Evolutionary conservation across 2,888 invertebrate genomes (phyloP).

Genomic region (Dasypogon diadema): DNA sequence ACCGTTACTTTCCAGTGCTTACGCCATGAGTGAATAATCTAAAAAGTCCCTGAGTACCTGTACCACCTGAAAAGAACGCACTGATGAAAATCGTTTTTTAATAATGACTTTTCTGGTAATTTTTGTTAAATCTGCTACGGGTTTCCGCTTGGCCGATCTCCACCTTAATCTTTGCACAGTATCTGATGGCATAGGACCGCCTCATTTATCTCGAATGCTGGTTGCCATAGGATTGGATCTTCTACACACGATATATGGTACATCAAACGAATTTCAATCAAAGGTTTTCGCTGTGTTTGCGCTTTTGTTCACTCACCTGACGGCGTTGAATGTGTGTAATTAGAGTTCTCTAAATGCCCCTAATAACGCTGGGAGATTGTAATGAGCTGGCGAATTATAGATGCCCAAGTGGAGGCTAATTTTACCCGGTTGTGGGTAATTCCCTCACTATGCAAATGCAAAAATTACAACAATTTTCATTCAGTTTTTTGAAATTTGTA

Average conservation of each 20-base stretch:
- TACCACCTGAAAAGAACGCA: constrained; percentile 12
- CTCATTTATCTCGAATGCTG: constrained; percentile 23
- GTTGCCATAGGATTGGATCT: background rate
- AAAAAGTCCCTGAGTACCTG: background rate
- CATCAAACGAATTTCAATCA: constrained; percentile 27
- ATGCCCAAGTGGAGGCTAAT: constrained; percentile 27
- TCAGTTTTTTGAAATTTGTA: constrained; percentile 25
- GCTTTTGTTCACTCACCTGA: constrained; percentile 36
- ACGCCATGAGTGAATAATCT: constrained; percentile 16
- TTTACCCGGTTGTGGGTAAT: constrained; percentile 1
- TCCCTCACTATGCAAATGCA: constrained; percentile 25
- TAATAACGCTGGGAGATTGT: constrained; percentile 26
- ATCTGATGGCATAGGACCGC: background rate
- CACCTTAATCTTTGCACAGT: background rate
- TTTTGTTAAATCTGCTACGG: background rate
- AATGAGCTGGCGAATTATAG: constrained; percentile 38
- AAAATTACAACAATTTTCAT: constrained; percentile 49
- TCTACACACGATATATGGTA: constrained; percentile 9
- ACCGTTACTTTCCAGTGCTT: constrained; percentile 26
- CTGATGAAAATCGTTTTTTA: constrained; percentile 42
- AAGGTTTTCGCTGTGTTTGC: constrained; percentile 5
- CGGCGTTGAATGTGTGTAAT: constrained; percentile 12
- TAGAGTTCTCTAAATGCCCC: constrained; percentile 35
- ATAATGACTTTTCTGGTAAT: constrained; percentile 23
- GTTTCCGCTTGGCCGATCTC: constrained; percentile 22